phyloP scores from a whole-genome alignment of 2,797 vertebrate genomes.

The Anguilla anguilla region DNA sequence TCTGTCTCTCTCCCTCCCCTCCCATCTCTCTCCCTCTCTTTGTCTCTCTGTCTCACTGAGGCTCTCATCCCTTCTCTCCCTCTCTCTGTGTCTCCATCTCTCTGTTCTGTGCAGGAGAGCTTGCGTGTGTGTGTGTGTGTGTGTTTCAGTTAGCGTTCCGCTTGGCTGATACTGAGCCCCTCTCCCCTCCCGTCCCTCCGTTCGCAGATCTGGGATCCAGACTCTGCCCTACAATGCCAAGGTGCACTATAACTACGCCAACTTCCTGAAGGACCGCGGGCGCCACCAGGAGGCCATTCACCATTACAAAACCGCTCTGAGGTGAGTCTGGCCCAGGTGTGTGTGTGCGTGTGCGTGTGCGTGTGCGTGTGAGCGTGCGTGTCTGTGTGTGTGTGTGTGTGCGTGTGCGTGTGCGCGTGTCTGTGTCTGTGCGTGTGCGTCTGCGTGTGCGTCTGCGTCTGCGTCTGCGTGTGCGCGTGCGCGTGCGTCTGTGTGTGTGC shows the following conservation, averaged over 20 bases:
- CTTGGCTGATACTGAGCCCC: not conserved
- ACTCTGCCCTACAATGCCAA: conserved; percentile 97
- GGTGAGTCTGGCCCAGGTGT: conserved; percentile 68
- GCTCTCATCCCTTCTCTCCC: too few relatives aligned
- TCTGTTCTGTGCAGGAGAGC: not conserved
- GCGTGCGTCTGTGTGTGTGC: not conserved
- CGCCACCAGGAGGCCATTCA: conserved; percentile 84
- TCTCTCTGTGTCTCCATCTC: too few relatives aligned
- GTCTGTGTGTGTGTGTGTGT: too few relatives aligned
- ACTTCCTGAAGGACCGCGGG: conserved; percentile 92
- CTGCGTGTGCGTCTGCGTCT: not conserved
- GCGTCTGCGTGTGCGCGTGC: not conserved
- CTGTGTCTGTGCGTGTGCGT: not conserved
- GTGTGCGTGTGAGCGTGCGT: not conserved
- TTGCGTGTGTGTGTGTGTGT: too few relatives aligned
- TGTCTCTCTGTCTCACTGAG: not conserved
- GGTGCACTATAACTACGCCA: conserved; percentile 98
- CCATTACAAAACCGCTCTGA: conserved; percentile 92
- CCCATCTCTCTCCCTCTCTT: not conserved
- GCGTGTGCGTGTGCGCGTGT: not conserved
- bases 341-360: not conserved
- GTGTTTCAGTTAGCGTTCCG: not conserved
- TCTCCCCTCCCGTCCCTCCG: not conserved
- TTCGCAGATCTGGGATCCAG: conserved; percentile 88
- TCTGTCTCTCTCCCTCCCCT: not conserved